phyloP scores from a whole-genome alignment of 2,797 vertebrate genomes.

The Borostomias antarcticus region DNA sequence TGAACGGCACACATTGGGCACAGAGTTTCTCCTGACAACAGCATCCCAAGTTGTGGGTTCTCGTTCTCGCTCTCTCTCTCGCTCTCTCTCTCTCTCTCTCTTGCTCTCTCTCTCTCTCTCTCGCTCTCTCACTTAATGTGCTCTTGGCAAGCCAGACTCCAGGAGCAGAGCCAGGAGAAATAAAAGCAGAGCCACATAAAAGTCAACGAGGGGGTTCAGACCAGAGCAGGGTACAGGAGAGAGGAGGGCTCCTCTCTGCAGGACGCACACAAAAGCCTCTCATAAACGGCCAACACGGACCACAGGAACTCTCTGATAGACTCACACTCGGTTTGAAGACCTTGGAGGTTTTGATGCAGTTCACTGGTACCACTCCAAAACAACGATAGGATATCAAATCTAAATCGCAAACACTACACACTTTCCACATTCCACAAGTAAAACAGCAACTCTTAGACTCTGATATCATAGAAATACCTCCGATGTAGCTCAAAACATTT shows the following conservation, averaged over 20 bases:
- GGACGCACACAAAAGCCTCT: too few species aligned
- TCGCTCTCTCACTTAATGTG: slow-evolving; percentile 15
- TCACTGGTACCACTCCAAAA: too few species aligned
- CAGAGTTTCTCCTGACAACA: not conserved
- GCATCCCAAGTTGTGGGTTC: slow-evolving; percentile 9
- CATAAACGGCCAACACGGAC: too few species aligned
- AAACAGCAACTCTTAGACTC: too few species aligned
- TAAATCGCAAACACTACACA: too few species aligned
- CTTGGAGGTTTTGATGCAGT: too few species aligned
- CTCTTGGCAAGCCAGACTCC: slow-evolving; percentile 27
- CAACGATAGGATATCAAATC: too few species aligned
- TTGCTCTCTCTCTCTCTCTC: not conserved
- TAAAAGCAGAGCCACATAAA: slow-evolving; percentile 42
- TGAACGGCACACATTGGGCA: not conserved
- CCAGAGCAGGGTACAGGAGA: slow-evolving; percentile 13
- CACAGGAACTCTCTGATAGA: too few species aligned
- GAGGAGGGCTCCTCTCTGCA: not conserved
- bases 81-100: not conserved
- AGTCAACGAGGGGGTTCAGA: slow-evolving; percentile 12
- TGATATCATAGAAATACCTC: too few species aligned
- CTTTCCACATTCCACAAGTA: too few species aligned
- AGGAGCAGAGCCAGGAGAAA: slow-evolving; percentile 50
- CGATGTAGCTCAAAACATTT: too few species aligned
- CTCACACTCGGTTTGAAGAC: too few species aligned
- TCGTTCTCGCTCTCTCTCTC: not conserved